These are phyloP conservation scores for Sternarchorhynchus goeldii DNA, from an alignment of 2,797 vertebrate genomes.

Conservation along the genomic window DNA sequence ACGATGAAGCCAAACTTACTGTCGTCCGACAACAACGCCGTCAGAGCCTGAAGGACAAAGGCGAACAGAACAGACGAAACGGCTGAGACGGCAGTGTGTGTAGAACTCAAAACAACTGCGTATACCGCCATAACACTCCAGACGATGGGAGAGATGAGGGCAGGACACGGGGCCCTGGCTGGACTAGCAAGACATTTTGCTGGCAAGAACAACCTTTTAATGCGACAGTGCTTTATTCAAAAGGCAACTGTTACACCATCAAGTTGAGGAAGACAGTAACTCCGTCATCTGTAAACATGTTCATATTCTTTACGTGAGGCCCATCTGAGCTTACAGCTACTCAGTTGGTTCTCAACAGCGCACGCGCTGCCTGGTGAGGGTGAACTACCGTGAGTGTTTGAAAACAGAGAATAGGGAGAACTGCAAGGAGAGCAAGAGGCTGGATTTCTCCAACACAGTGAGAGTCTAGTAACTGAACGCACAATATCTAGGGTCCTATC, in stretches of 20 bases:
- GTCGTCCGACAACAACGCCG: conserved; percentile 94
- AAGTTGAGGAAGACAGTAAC: too few species aligned
- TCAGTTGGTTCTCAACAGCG: neutral
- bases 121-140: neutral
- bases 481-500: too few species aligned
- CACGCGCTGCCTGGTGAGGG: neutral
- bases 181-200: neutral
- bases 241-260: neutral
- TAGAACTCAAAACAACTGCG: conserved; percentile 3
- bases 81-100: conserved; percentile 22
- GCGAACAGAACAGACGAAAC: conserved; percentile 9
- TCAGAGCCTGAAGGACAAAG: conserved; percentile 82
- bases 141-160: neutral
- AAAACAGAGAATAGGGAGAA: conserved; percentile 17
- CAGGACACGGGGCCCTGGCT: neutral
- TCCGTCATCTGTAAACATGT: too few species aligned
- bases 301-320: too few species aligned
- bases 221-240: neutral
- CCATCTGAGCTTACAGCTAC: too few species aligned
- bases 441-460: too few species aligned
- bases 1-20: conserved; percentile 99
- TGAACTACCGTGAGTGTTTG: conserved; percentile 3
- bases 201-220: neutral
- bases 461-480: too few species aligned
- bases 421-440: neutral